Conservation (phyloP, 2,113 vertebrate genomes). For the Tretioscincus oriximinensis region DNA sequence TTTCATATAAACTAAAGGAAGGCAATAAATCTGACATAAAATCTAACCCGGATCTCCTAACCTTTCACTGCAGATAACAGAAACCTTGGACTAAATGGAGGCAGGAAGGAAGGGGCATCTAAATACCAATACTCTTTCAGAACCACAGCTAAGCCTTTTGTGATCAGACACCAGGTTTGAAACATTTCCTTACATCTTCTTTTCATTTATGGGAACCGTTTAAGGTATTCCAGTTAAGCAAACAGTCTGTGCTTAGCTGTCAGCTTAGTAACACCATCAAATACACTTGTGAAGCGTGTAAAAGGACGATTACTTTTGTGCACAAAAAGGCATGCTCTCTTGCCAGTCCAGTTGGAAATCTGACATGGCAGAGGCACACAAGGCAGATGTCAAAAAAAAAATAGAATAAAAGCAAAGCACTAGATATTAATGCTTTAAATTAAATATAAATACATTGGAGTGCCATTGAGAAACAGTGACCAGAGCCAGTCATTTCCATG, state of each 20-base stretch:
- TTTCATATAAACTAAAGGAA: not conserved
- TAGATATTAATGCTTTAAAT: constrained; percentile 17
- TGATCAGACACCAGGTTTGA: constrained; percentile 32
- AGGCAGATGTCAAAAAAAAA: too few species aligned
- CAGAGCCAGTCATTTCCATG: constrained; percentile 6
- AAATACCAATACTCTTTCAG: constrained; percentile 14
- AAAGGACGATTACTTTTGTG: constrained; percentile 30
- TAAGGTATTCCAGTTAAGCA: constrained; percentile 39
- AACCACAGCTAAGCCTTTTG: constrained; percentile 52
- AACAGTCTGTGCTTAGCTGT: constrained; percentile 43
- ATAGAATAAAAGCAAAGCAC: constrained; percentile 1
- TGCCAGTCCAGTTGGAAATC: constrained; percentile 26
- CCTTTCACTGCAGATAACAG: not conserved
- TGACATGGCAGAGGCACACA: constrained; percentile 9
- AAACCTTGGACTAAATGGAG: not conserved
- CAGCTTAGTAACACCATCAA: constrained; percentile 24
- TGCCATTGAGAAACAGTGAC: constrained; percentile 23
- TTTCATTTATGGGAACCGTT: constrained; percentile 32
- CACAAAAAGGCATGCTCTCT: not conserved
- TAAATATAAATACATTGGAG: constrained; percentile 18
- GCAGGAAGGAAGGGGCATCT: not conserved
- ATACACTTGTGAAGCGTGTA: not conserved
- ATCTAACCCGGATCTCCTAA: too few species aligned
- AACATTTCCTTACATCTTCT: constrained; percentile 35
- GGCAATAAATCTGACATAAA: too few species aligned